phyloP scores from a whole-genome alignment of 2,888 invertebrate species.

The Tipula vernalis region DNA sequence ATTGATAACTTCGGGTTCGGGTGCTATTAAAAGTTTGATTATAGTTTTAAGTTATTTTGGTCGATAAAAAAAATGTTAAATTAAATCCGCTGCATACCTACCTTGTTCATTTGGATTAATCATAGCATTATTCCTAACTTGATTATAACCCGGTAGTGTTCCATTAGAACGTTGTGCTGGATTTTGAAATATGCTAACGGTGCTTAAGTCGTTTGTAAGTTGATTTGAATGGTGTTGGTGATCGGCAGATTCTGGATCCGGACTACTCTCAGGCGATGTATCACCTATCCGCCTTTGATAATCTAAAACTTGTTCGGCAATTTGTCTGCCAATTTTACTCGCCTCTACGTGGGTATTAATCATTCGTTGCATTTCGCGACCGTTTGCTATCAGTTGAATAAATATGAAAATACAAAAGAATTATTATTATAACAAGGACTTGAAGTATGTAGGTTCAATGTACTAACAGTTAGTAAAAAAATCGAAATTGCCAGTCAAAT shows the following conservation, averaged over 20 bases:
- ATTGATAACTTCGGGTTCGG: slow-evolving; percentile 43
- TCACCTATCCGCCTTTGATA: slow-evolving; percentile 41
- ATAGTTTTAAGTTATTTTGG: not conserved
- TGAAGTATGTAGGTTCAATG: not conserved
- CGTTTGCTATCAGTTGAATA: slow-evolving; percentile 35
- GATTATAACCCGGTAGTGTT: slow-evolving; percentile 18
- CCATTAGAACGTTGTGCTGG: slow-evolving; percentile 16
- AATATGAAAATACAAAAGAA: not conserved
- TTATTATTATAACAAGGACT: too few species aligned
- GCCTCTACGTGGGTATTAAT: slow-evolving; percentile 69
- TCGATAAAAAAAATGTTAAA: not conserved
- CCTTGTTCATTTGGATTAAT: slow-evolving; percentile 24
- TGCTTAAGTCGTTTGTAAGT: slow-evolving; percentile 12
- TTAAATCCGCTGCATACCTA: not conserved
- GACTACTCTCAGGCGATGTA: slow-evolving; percentile 30
- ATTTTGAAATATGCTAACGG: slow-evolving; percentile 12
- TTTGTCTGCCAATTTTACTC: slow-evolving; percentile 72
- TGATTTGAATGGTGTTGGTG: not conserved
- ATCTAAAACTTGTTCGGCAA: slow-evolving; percentile 65
- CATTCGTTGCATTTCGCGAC: slow-evolving; percentile 52
- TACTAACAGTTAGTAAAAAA: slow-evolving; percentile 42
- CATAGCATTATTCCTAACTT: slow-evolving; percentile 31
- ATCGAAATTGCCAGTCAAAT: slow-evolving; percentile 36
- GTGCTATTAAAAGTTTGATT: not conserved
- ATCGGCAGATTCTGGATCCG: slow-evolving; percentile 15